These are phyloP conservation scores for Drosophila gunungcola DNA, from an alignment of 1,140 invertebrate species.

Conservation along the genomic window DNA sequence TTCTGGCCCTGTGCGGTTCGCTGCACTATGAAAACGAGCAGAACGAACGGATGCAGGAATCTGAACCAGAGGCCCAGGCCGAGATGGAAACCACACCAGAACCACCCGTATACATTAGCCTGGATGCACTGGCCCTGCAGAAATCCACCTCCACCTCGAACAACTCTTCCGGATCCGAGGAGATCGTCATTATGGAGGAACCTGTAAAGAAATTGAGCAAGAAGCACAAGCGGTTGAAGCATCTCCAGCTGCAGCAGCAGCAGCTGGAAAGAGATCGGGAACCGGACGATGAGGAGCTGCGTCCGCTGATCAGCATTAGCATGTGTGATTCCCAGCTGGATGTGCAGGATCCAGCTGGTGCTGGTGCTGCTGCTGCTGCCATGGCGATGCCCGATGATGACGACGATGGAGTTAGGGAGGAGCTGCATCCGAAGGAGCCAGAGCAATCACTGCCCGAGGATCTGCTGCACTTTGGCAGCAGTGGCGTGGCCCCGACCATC, in stretches of 20 bases:
- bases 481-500: constrained; percentile 28
- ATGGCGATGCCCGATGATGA: background rate
- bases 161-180: constrained; percentile 76
- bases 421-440: constrained; percentile 5
- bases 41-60: constrained; percentile 1
- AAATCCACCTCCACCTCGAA: constrained; percentile 64
- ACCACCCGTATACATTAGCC: constrained; percentile 7
- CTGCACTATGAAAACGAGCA: constrained; percentile 77
- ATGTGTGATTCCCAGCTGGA: constrained; percentile 73
- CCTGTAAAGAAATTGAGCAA: constrained; percentile 74
- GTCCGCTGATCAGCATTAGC: constrained; percentile 67
- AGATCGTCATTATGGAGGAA: constrained; percentile 72
- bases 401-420: background rate
- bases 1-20: constrained; percentile 78
- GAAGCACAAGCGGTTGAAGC: constrained; percentile 71
- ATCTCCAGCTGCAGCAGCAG: constrained; percentile 46
- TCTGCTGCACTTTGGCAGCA: constrained; percentile 64
- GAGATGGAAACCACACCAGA: constrained; percentile 16
- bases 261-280: constrained; percentile 30
- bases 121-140: constrained; percentile 20
- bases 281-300: constrained; percentile 63
- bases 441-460: constrained; percentile 63
- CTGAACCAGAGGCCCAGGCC: constrained; percentile 1
- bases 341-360: constrained; percentile 3
- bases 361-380: too few species aligned